Conservation (phyloP, 2,888 invertebrate species). For the Plagodis dolabraria region DNA sequence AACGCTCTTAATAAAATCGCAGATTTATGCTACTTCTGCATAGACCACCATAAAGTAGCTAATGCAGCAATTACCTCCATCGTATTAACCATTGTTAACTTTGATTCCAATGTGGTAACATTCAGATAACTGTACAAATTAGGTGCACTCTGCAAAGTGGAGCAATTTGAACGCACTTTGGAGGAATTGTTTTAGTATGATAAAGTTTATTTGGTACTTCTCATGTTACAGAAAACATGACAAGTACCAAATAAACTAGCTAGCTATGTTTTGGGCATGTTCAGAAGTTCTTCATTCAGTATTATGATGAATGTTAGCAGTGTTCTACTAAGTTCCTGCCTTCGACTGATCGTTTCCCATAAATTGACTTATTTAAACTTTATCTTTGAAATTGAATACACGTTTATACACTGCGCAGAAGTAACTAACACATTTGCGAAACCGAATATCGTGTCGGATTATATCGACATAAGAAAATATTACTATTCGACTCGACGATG, state of each 20-base stretch:
- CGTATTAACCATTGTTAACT: conserved; percentile 29
- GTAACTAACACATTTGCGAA: conserved; percentile 7
- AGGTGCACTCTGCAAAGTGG: neutral
- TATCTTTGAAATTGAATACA: conserved; percentile 5
- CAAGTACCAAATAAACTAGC: too few relatives aligned
- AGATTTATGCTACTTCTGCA: neutral
- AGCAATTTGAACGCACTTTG: too few relatives aligned
- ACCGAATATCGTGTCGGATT: conserved; percentile 10
- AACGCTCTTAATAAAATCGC: neutral
- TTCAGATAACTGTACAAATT: neutral
- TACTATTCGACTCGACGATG: neutral
- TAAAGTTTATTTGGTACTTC: too few relatives aligned
- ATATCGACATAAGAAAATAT: conserved; percentile 12
- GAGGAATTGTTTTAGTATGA: too few relatives aligned
- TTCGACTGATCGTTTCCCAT: neutral
- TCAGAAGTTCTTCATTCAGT: too few relatives aligned
- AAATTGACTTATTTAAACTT: conserved; percentile 6
- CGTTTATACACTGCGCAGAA: conserved; percentile 1
- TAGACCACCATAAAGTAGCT: neutral
- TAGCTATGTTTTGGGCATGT: too few relatives aligned
- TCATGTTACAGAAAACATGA: too few relatives aligned
- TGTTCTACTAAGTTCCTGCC: too few relatives aligned
- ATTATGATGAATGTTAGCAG: too few relatives aligned
- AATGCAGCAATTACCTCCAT: conserved; percentile 36
- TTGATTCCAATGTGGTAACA: conserved; percentile 6